A percentile compares a stretch with the other conserved stretches of the same genome.
Evolutionary conservation across 2,888 invertebrate genomes (phyloP).

Genomic region (Sminthurides aquaticus): DNA sequence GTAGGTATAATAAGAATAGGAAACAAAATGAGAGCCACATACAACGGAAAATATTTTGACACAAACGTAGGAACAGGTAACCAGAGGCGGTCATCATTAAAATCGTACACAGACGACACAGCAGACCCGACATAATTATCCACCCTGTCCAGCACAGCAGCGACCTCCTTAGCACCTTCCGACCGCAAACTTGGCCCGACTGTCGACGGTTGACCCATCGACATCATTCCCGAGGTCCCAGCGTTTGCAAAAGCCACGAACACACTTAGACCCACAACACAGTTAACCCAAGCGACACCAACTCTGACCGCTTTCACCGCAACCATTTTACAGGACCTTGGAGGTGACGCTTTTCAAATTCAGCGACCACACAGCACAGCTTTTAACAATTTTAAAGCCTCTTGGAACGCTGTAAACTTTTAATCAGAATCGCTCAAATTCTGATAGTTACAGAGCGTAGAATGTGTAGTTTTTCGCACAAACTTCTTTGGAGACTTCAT

Average conservation of each 20-base stretch:
- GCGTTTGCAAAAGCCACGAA: too few species aligned
- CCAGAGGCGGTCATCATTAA: conserved; percentile 8
- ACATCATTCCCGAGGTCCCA: too few species aligned
- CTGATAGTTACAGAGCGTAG: neutral
- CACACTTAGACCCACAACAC: too few species aligned
- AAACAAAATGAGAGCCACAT: neutral
- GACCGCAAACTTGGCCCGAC: too few species aligned
- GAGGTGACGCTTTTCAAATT: too few species aligned
- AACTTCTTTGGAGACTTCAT: neutral
- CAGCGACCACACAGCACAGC: too few species aligned
- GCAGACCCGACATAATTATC: neutral
- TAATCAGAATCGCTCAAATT: neutral
- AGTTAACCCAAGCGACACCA: too few species aligned
- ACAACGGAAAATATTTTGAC: conserved; percentile 10
- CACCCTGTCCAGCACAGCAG: neutral
- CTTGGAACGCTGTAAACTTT: too few species aligned
- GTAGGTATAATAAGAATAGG: conserved; percentile 1
- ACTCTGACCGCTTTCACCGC: neutral
- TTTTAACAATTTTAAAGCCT: too few species aligned
- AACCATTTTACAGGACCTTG: too few species aligned
- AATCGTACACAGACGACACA: neutral
- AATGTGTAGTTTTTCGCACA: neutral
- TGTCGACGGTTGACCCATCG: too few species aligned
- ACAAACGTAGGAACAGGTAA: conserved; percentile 12
- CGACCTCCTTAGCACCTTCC: too few species aligned